Conservation (phyloP, 1,140 invertebrate species). For the Heliconius hewitsoni region DNA sequence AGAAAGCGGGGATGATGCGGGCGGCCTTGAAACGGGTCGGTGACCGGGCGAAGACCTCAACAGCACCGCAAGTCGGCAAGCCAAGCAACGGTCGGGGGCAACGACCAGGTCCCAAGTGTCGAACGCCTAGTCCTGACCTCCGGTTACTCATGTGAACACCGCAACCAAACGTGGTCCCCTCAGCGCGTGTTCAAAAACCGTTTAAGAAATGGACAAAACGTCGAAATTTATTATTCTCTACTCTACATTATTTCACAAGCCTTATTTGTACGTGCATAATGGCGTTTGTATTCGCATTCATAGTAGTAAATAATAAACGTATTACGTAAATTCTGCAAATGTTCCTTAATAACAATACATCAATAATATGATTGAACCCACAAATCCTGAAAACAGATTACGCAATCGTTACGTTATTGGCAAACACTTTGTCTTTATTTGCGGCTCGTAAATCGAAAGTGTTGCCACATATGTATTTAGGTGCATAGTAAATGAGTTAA, state of each 20-base stretch:
- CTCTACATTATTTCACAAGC: neutral
- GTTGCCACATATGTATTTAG: neutral
- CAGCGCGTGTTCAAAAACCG: conserved; percentile 16
- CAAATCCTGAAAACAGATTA: conserved; percentile 24
- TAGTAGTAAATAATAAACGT: conserved; percentile 1
- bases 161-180: conserved; percentile 40
- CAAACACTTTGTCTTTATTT: conserved; percentile 19
- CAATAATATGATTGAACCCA: conserved; percentile 10
- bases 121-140: conserved; percentile 66
- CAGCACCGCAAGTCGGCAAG: conserved; percentile 72
- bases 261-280: neutral
- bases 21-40: conserved; percentile 75
- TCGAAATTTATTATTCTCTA: neutral
- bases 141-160: conserved; percentile 54
- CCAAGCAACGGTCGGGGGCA: conserved; percentile 77
- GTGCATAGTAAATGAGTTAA: neutral
- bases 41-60: conserved; percentile 78
- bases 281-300: neutral
- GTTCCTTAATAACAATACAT: neutral
- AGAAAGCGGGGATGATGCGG: conserved; percentile 72
- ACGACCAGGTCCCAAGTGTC: conserved; percentile 67
- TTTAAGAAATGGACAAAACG: neutral
- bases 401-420: conserved; percentile 29
- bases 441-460: conserved; percentile 21
- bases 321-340: neutral